Evolutionary conservation across 2,797 vertebrate genomes (phyloP), one percentile per base, ranked within the genome.

Genomic region (Mormyrops boulengeri): DNA sequence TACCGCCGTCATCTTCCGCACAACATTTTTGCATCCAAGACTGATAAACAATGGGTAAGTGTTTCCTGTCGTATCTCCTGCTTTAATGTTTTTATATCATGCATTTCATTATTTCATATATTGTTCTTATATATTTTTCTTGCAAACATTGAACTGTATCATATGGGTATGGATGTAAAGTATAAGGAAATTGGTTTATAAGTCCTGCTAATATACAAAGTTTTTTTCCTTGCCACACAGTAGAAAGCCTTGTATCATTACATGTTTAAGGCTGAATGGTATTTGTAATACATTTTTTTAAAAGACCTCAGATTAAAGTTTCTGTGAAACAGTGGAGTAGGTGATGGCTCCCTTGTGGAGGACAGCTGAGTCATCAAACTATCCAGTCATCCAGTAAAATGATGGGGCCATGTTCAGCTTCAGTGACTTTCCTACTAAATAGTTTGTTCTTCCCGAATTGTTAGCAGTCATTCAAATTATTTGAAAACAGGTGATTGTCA

Each of bases 41-140:
- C 93, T 96, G 94, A 96, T 95, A 95, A 95, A 94, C 98, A 99
- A 89, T 99, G 98, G 98, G 98, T 99, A 97, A 99, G 98, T 99
- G 52, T 87, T 57, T 88, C 91, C 91, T 91, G 84, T 26, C 89
- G 3, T 91, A 80, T 73, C 88, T 38, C 88, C 22, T 41, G 12
- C 52, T 5, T 66, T 41, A n/a, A 47, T 88, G n/a, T 9, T 41
- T 44, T 52, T 88, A n/a, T 69, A 4, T 47, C 22, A 6, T 86
- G 34, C 17, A 34, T 52, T 86, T 17, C 11, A 55, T 53, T 30
- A 30, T 86, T 86, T 8, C 50, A 38, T 14, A 66, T n/a, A 66
- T 22, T 22, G 44, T 47, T 44, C 9, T 66, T 22, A 26, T 88
- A 49, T 66, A 17, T 49, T 22, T 66, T 88, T 41, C 41, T 17